Percentiles rank a stretch among this genome's conserved stretches.
Conservation (phyloP, 2,113 vertebrate genomes). For the Myxocyprinus asiaticus region DNA sequence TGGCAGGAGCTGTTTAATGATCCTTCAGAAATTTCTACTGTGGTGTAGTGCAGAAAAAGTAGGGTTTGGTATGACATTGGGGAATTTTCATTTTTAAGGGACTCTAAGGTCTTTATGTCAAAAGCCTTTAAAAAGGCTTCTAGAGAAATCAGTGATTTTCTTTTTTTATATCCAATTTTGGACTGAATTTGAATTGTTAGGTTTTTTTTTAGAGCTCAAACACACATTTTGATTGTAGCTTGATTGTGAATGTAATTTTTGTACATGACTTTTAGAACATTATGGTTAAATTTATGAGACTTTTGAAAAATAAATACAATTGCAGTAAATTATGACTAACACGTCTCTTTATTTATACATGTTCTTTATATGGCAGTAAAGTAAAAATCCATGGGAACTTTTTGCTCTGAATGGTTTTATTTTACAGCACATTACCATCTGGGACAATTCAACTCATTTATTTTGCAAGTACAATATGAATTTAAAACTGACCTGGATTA, state of each 20-base stretch:
- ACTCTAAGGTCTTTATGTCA: too few species aligned
- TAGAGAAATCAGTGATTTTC: too few species aligned
- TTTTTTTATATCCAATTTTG: too few species aligned
- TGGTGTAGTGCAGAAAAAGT: too few species aligned
- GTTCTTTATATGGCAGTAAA: not conserved
- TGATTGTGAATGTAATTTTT: constrained; percentile 14
- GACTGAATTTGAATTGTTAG: not conserved
- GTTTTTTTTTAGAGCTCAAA: not conserved
- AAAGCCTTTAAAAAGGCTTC: too few species aligned
- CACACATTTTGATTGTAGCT: not conserved
- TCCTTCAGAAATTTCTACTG: too few species aligned
- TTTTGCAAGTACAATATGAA: not conserved
- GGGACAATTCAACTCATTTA: too few species aligned
- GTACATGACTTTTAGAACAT: constrained; percentile 10
- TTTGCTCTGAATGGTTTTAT: not conserved
- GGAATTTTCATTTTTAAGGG: too few species aligned
- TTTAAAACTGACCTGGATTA: not conserved
- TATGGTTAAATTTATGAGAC: not conserved
- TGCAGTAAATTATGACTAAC: not conserved
- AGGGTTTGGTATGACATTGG: too few species aligned
- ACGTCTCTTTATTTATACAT: not conserved
- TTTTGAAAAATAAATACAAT: not conserved
- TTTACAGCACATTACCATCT: too few species aligned
- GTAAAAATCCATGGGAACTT: constrained; percentile 2
- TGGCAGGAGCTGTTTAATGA: too few species aligned